Evolutionary conservation across 2,113 vertebrate genomes (phyloP).

Genomic region (Catharus minimus): DNA sequence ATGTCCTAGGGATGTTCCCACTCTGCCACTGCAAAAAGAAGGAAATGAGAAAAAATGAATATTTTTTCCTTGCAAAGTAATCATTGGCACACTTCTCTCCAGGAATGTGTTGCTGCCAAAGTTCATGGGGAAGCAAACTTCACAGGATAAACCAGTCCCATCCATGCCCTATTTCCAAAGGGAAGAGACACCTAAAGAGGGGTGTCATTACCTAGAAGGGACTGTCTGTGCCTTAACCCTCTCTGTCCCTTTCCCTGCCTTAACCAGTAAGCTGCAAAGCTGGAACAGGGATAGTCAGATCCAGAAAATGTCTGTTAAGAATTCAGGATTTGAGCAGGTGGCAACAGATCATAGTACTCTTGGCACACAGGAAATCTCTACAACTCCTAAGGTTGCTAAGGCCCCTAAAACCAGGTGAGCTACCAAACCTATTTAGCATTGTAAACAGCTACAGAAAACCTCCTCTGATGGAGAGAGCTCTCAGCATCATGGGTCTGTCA

Average conservation of each 20-base stretch:
- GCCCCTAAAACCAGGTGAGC: background rate
- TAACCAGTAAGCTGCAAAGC: background rate
- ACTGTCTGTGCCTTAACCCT: background rate
- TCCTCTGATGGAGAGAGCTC: background rate
- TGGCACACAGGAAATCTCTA: background rate
- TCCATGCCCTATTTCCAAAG: background rate
- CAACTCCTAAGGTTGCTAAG: background rate
- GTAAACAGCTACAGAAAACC: background rate
- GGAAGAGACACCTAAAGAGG: background rate
- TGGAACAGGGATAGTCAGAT: background rate
- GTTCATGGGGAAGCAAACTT: background rate
- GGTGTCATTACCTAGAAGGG: background rate
- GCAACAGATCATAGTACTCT: background rate
- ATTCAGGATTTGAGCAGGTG: background rate
- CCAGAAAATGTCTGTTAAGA: background rate
- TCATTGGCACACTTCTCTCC: background rate
- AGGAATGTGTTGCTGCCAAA: background rate
- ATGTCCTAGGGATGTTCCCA: background rate
- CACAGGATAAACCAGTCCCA: background rate
- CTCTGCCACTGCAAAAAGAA: background rate
- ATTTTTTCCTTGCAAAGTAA: background rate
- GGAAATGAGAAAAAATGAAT: background rate
- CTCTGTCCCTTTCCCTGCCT: background rate
- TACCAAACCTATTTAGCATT: background rate
- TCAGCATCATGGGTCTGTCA: background rate